Conservation (phyloP, 1,140 invertebrate species). For the Vollenhovia emeryi region DNA sequence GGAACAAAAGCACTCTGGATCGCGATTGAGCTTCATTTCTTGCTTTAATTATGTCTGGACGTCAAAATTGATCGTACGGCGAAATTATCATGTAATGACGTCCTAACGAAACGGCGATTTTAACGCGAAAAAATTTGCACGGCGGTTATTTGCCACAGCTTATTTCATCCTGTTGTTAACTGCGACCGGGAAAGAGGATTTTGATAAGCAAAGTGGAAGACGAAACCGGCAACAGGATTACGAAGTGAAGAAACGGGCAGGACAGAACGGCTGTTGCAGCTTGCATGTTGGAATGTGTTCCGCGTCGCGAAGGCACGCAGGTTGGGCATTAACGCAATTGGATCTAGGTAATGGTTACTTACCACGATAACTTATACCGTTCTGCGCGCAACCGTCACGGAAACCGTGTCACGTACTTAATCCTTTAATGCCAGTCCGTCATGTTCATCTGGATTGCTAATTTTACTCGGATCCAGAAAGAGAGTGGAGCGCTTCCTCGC, state of each 20-base stretch:
- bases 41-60: not conserved
- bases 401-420: slow-evolving; percentile 50
- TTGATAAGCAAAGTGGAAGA: not conserved
- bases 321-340: slow-evolving; percentile 65
- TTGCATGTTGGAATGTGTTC: slow-evolving; percentile 69
- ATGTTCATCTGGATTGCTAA: slow-evolving; percentile 66
- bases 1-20: not conserved
- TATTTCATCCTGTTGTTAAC: not conserved
- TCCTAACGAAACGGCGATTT: not conserved
- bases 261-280: not conserved
- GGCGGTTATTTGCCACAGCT: not conserved
- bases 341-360: slow-evolving; percentile 72
- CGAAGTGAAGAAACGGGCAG: not conserved
- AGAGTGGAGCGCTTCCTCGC: not conserved
- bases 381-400: slow-evolving; percentile 35
- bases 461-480: slow-evolving; percentile 52
- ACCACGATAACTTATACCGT: slow-evolving; percentile 64
- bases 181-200: not conserved
- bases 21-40: slow-evolving; percentile 25
- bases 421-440: slow-evolving; percentile 61
- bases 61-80: not conserved
- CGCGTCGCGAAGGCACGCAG: slow-evolving; percentile 25
- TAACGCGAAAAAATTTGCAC: not conserved
- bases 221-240: not conserved
- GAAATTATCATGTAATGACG: not conserved